A percentile compares a stretch with the other conserved stretches of the same genome.
Conservation (phyloP, 2,888 invertebrate species). For the Tortrix viridana region DNA sequence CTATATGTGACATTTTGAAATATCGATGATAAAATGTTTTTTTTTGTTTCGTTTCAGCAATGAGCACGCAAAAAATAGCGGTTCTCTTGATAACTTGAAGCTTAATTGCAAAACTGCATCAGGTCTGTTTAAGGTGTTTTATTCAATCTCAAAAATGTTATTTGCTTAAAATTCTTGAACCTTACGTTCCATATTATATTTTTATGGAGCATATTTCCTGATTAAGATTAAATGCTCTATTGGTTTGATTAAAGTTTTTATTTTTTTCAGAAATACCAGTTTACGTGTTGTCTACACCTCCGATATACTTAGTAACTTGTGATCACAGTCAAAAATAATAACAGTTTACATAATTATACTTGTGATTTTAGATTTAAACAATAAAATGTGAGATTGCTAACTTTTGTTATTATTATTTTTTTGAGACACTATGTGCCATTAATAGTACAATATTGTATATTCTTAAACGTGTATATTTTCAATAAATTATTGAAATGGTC, state of each 20-base stretch:
- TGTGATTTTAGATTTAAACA: too few species aligned
- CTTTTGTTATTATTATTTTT: too few species aligned
- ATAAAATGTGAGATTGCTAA: too few species aligned
- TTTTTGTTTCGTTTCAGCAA: conserved; percentile 52
- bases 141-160: not conserved
- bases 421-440: conserved; percentile 6
- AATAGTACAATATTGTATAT: not conserved
- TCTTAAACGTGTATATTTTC: not conserved
- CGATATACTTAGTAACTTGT: conserved; percentile 67
- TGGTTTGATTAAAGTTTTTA: not conserved
- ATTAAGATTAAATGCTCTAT: not conserved
- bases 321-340: conserved; percentile 51
- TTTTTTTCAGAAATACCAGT: conserved; percentile 63
- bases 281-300: conserved; percentile 63
- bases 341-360: too few species aligned
- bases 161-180: not conserved
- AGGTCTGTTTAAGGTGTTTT: conserved; percentile 40
- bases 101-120: conserved; percentile 43
- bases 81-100: conserved; percentile 68
- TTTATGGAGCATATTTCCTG: not conserved
- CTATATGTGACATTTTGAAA: too few species aligned
- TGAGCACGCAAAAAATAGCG: conserved; percentile 52
- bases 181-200: too few species aligned
- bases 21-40: not conserved
- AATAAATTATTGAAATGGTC: not conserved